Evolutionary conservation across 2,888 invertebrate species (phyloP).

Genomic region (Acronicta psi): DNA sequence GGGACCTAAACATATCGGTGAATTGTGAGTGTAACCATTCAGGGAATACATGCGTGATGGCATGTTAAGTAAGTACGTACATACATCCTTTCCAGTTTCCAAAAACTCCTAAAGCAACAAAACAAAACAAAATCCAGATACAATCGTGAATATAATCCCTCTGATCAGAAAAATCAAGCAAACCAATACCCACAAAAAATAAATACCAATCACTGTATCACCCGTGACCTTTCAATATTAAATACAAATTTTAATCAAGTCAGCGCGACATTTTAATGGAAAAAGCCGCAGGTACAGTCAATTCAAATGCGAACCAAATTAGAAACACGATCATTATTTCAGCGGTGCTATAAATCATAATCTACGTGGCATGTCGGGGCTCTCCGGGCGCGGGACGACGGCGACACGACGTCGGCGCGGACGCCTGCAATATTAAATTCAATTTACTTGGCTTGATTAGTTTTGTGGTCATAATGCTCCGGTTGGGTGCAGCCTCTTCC

Average conservation of each 20-base stretch:
- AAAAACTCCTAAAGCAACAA: no score
- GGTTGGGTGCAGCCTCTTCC: conserved; percentile 67
- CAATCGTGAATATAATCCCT: not conserved
- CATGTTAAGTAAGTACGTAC: no score
- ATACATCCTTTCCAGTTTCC: no score
- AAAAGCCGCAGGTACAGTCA: conserved; percentile 37
- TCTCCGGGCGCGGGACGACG: conserved; percentile 49
- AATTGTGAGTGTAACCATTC: no score
- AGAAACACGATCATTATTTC: conserved; percentile 50
- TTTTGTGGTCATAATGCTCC: conserved; percentile 73
- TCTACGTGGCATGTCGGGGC: conserved; percentile 57
- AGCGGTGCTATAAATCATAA: conserved; percentile 62
- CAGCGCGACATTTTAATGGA: conserved; percentile 35
- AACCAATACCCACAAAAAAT: not conserved
- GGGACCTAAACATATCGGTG: no score
- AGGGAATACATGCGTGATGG: no score
- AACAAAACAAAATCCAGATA: not conserved
- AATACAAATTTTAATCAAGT: conserved; percentile 41
- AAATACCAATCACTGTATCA: conserved; percentile 13
- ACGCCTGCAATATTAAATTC: conserved; percentile 83
- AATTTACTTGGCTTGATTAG: conserved; percentile 83
- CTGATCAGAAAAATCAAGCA: not conserved
- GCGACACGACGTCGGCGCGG: conserved; percentile 44
- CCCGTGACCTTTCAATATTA: conserved; percentile 28
- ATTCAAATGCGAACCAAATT: conserved; percentile 41